Conservation (phyloP, 2,888 invertebrate species). For the Schizotus pectinicornis region DNA sequence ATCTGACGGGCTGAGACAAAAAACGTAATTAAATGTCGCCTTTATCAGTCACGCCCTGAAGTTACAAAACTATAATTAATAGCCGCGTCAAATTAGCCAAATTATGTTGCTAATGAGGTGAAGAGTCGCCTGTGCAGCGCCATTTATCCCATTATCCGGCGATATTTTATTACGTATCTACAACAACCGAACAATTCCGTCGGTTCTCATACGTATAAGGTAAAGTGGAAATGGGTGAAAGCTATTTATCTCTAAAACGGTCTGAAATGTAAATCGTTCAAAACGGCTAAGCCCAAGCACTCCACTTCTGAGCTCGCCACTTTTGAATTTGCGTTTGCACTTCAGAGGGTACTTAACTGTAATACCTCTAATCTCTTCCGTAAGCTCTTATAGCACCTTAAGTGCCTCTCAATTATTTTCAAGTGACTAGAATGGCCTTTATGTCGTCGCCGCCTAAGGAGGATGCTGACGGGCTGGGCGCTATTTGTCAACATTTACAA, state of each 20-base stretch:
- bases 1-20: too few species aligned
- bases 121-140: too few species aligned
- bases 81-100: too few species aligned
- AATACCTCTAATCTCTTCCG: conserved; percentile 53
- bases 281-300: conserved; percentile 37
- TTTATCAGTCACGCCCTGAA: too few species aligned
- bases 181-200: too few species aligned
- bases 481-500: conserved; percentile 52
- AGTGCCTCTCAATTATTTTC: conserved; percentile 55
- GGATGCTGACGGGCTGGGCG: background rate
- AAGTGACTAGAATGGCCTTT: conserved; percentile 39
- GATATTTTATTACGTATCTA: too few species aligned
- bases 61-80: too few species aligned
- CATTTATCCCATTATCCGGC: too few species aligned
- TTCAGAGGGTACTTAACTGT: conserved; percentile 52
- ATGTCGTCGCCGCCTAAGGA: conserved; percentile 18
- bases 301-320: conserved; percentile 34
- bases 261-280: conserved; percentile 40
- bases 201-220: background rate
- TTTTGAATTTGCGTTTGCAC: conserved; percentile 47
- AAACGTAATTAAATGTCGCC: too few species aligned
- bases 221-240: conserved; percentile 7
- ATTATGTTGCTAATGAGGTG: too few species aligned
- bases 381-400: conserved; percentile 56
- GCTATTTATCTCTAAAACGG: conserved; percentile 33